Evolutionary conservation across 2,888 invertebrate species (phyloP), one percentile per base, ranked within the genome.

Genomic region (Dynastes tityus): DNA sequence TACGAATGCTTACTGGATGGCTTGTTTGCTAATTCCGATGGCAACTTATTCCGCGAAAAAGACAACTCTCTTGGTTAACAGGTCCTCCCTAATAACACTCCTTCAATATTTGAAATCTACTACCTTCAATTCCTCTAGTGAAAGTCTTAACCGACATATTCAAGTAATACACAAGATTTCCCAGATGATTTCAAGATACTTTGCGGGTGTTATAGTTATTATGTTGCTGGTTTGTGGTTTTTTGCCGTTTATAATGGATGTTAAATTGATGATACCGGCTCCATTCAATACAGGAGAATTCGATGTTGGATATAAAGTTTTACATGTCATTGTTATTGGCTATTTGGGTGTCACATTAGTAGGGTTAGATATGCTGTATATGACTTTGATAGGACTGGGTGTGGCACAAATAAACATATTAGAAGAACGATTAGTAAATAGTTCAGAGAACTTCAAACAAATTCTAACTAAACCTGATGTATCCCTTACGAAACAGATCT

Each of bases 391-490:
- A 16, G 29, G 32, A 13, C 6, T 71, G 2, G 53, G 32, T 29
- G n/a, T 37, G 0, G 70, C 70, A 27, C 70, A 71, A 71, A 32
- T 53, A 13, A 55, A 71, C 9, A 71, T 71, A 29, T n/a, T 71
- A 32, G 49, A 71, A 32, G 70, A 71, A 55, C 27, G 70, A 0
- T 16, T 71, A 13, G 3, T 29, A 6, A 32, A 71, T 29, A 13
- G 16, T 11, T 6, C 49, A 29, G 68, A 68, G 9, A 13, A 68
- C 29, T 45, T 2, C 8, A 45, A 45, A 11, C 45, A 45, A 45
- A 8, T 45, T 45, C 11, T 8, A 45, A 45, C 2, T 1, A 68
- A 68, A 51, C 29, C 22, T 45, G 27, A 49, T 13, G 29, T 51
- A 58, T 40, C 13, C 1, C 8, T 27, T 6, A 63, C n/a, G 22